phyloP scores from a whole-genome alignment of 2,797 vertebrate species.

The Tokudaia muenninki region DNA sequence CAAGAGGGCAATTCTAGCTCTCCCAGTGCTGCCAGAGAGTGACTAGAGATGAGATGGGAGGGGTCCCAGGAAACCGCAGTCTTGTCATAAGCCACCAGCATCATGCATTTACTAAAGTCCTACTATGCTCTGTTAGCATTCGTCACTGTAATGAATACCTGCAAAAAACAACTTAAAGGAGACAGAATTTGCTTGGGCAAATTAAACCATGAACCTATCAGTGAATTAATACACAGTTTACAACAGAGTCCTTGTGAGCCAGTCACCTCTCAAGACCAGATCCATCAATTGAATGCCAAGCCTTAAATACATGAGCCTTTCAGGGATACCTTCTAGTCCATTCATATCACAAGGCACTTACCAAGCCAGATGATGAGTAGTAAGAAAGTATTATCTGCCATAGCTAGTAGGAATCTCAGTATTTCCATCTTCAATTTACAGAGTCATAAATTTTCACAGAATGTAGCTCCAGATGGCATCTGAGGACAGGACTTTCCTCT shows the following conservation, averaged over 20 bases:
- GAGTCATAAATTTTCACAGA: conserved; percentile 21
- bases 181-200: background rate
- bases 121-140: background rate
- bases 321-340: background rate
- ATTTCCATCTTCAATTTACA: background rate
- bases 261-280: background rate
- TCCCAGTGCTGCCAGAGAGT: background rate
- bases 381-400: background rate
- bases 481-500: background rate
- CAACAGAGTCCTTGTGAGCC: background rate
- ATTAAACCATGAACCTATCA: background rate
- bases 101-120: background rate
- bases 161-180: background rate
- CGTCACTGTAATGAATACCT: background rate
- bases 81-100: background rate
- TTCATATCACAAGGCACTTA: background rate
- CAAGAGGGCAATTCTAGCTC: conserved; percentile 34
- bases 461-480: background rate
- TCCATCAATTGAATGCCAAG: background rate
- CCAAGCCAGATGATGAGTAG: background rate
- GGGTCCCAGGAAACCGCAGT: background rate
- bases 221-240: background rate
- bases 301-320: background rate
- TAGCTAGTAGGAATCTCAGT: background rate
- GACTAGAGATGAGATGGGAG: background rate